Conservation (phyloP, 2,888 invertebrate species). For the Cataglyphis altisquamis region DNA sequence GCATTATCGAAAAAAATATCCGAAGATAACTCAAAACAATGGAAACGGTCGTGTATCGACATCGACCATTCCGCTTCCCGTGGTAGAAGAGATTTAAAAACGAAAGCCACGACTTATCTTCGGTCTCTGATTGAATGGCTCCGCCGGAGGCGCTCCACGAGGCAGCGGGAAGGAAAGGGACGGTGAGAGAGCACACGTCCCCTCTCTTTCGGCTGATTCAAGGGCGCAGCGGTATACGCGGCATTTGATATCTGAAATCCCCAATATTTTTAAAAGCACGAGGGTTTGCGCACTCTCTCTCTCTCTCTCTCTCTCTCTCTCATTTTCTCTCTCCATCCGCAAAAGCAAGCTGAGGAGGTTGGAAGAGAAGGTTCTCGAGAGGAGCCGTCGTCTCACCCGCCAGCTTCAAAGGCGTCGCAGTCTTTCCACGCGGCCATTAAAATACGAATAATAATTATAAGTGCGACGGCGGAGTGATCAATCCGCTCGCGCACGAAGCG, state of each 20-base stretch:
- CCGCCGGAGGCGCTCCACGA: constrained; percentile 81
- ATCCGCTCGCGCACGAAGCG: constrained; percentile 81
- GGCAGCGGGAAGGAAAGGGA: constrained; percentile 16
- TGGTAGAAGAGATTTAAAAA: constrained; percentile 67
- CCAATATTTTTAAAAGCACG: constrained; percentile 86
- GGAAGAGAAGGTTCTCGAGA: constrained; percentile 74
- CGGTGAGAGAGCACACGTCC: constrained; percentile 64
- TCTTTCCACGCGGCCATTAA: constrained; percentile 84
- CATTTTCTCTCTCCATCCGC: constrained; percentile 34
- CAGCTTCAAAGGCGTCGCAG: constrained; percentile 82
- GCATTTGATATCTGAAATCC: constrained; percentile 85
- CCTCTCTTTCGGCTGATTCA: constrained; percentile 77
- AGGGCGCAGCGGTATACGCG: constrained; percentile 72
- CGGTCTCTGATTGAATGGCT: constrained; percentile 85
- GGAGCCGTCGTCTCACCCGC: constrained; percentile 77
- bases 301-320: neutral
- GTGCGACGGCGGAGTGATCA: constrained; percentile 85
- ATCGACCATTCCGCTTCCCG: constrained; percentile 69
- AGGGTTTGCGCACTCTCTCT: constrained; percentile 63
- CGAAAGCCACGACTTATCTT: constrained; percentile 83
- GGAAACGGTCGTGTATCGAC: constrained; percentile 70
- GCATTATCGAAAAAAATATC: constrained; percentile 8
- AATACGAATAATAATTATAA: constrained; percentile 86
- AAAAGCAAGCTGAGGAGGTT: constrained; percentile 59
- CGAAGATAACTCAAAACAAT: constrained; percentile 18